Conservation (phyloP, 2,888 invertebrate genomes). For the Xiphydria camelus region DNA sequence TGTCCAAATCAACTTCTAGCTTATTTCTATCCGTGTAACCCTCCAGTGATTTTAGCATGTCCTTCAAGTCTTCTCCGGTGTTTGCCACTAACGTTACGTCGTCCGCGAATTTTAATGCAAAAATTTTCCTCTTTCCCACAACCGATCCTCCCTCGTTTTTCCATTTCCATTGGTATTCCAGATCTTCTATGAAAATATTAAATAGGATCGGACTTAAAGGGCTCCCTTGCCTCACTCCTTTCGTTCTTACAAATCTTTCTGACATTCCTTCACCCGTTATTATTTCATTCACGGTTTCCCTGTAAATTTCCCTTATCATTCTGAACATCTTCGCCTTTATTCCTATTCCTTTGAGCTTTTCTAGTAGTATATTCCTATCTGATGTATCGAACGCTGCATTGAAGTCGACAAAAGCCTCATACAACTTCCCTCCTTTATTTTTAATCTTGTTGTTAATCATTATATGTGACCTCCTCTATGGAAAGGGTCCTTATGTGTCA, state of each 20-base stretch:
- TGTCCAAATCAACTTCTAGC: too few species aligned
- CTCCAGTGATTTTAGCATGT: too few species aligned
- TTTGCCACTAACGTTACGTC: slow-evolving; percentile 9
- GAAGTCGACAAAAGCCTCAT: slow-evolving; percentile 17
- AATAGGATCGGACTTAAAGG: slow-evolving; percentile 18
- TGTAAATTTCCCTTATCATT: slow-evolving; percentile 15
- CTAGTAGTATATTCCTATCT: slow-evolving; percentile 13
- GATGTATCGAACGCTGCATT: slow-evolving; percentile 18
- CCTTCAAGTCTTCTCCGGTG: too few species aligned
- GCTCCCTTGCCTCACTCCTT: slow-evolving; percentile 21
- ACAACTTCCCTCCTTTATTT: slow-evolving; percentile 1
- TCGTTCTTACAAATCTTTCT: slow-evolving; percentile 13
- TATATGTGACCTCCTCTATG: too few species aligned
- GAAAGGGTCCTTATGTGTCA: too few species aligned
- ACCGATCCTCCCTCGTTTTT: slow-evolving; percentile 8
- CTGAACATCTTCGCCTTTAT: slow-evolving; percentile 13
- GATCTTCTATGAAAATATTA: slow-evolving; percentile 17
- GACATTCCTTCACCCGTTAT: slow-evolving; percentile 18
- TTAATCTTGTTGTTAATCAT: slow-evolving; percentile 7
- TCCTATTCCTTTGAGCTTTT: slow-evolving; percentile 12
- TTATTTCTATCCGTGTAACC: too few species aligned
- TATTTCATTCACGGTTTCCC: slow-evolving; percentile 11
- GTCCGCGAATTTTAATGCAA: slow-evolving; percentile 9
- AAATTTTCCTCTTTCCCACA: slow-evolving; percentile 10
- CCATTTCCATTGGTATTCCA: slow-evolving; percentile 13